Percentiles rank a stretch among this genome's conserved stretches.
These are phyloP conservation scores for Sardinella longiceps DNA, from an alignment of 2,797 vertebrate species.

Conservation along the genomic window DNA sequence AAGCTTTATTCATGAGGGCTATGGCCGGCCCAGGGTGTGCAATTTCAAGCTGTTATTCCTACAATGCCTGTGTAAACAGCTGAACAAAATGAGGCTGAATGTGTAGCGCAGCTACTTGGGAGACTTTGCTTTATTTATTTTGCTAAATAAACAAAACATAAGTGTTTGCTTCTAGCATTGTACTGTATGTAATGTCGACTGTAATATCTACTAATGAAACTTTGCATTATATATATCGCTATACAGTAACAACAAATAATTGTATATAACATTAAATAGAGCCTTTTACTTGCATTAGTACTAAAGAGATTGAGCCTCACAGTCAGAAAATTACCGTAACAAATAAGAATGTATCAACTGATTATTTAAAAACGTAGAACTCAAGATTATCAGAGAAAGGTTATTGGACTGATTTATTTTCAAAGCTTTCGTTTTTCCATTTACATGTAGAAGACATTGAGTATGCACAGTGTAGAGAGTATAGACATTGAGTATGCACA, in stretches of 20 bases:
- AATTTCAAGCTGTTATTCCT: background rate
- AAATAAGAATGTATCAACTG: background rate
- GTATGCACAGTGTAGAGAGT: background rate
- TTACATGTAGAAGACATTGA: background rate
- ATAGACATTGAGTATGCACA: background rate
- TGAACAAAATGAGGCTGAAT: background rate
- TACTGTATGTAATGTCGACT: no score
- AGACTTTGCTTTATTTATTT: background rate
- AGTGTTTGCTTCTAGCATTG: background rate
- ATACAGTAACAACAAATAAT: background rate
- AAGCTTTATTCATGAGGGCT: conserved; percentile 47
- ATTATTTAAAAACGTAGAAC: background rate
- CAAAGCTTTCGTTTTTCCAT: background rate
- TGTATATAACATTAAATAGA: background rate
- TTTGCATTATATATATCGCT: background rate
- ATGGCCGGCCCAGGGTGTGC: background rate
- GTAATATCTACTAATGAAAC: background rate
- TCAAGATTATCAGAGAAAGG: background rate
- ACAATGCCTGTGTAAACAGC: background rate
- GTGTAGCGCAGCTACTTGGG: background rate
- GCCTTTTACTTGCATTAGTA: background rate
- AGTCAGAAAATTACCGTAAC: background rate
- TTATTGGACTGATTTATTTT: background rate
- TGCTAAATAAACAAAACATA: background rate
- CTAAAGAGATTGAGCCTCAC: background rate